These are phyloP conservation scores for Apodemia hepburni DNA, from an alignment of 2,888 invertebrate species.

Conservation along the genomic window DNA sequence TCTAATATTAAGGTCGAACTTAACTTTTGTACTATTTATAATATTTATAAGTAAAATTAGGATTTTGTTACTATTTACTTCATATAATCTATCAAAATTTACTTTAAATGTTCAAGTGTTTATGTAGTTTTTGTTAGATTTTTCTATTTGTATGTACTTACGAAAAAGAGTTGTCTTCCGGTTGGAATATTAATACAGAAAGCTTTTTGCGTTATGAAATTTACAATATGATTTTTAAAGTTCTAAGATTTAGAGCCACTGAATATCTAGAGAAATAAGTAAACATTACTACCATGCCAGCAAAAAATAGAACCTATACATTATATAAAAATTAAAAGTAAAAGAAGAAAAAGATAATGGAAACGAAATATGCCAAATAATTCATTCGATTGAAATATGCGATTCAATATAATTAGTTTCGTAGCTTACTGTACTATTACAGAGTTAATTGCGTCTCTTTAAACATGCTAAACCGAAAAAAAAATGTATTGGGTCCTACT, in stretches of 20 bases:
- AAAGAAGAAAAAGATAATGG: too few relatives aligned
- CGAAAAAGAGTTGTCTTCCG: not conserved
- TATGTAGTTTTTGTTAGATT: not conserved
- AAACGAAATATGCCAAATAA: not conserved
- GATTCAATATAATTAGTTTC: not conserved
- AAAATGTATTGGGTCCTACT: not conserved
- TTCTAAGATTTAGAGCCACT: not conserved
- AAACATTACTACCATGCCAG: not conserved
- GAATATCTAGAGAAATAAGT: not conserved
- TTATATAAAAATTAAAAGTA: too few relatives aligned
- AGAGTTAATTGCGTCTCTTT: not conserved
- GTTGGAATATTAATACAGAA: not conserved
- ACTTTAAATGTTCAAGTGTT: not conserved
- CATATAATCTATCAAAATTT: not conserved
- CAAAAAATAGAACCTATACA: not conserved
- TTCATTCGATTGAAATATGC: not conserved
- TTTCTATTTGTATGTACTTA: constrained; percentile 15
- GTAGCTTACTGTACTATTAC: not conserved
- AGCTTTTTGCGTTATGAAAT: not conserved
- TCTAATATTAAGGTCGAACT: not conserved
- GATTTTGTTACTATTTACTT: not conserved
- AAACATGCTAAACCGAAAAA: not conserved
- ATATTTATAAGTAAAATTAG: constrained; percentile 7
- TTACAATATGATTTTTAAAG: not conserved
- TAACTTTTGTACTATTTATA: constrained; percentile 10